phyloP scores from a whole-genome alignment of 2,888 invertebrate species.

The Resseliella maxima region DNA sequence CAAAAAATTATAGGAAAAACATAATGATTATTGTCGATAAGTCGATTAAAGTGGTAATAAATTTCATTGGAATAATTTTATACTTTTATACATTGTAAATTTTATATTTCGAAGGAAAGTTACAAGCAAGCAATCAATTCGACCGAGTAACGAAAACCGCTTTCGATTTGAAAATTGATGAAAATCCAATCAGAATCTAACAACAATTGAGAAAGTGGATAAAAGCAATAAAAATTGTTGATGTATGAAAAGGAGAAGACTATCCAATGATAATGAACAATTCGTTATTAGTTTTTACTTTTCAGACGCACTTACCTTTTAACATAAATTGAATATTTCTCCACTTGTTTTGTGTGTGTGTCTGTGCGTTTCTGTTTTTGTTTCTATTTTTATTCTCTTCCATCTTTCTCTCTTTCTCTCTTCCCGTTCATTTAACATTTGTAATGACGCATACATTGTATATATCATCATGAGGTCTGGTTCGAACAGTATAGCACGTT shows the following conservation, averaged over 20 bases:
- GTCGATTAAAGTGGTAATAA: background rate
- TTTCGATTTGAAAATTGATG: conserved; percentile 38
- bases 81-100: too few relatives aligned
- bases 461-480: background rate
- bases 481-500: background rate
- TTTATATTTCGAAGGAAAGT: background rate
- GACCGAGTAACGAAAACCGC: conserved; percentile 35
- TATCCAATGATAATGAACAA: background rate
- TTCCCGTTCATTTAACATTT: background rate
- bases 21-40: background rate
- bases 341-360: too few relatives aligned
- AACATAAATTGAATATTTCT: conserved; percentile 12
- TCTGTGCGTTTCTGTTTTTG: background rate
- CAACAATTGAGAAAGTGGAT: conserved; percentile 5
- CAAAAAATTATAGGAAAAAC: background rate
- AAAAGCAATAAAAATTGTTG: background rate
- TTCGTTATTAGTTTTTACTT: conserved; percentile 34
- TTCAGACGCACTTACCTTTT: conserved; percentile 20
- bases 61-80: background rate
- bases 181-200: conserved; percentile 31
- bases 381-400: background rate
- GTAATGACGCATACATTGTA: background rate
- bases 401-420: background rate
- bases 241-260: conserved; percentile 1
- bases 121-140: background rate